Evolutionary conservation across 2,888 invertebrate species (phyloP), one percentile per base, ranked within the genome.

Genomic region (Lissonota sp.): DNA sequence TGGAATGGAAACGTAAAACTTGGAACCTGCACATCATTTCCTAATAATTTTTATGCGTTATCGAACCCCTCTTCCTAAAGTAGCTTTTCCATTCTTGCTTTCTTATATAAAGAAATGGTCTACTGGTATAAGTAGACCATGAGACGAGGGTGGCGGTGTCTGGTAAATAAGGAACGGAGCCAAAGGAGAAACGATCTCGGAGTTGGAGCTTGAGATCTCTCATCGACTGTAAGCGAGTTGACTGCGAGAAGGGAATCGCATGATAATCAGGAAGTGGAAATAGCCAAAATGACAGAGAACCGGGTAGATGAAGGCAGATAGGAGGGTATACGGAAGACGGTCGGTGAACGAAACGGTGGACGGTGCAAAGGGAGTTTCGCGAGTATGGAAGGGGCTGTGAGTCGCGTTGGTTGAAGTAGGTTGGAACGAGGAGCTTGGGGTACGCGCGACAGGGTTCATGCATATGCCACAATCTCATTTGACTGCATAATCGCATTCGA

Each of bases 381-480:
- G 76, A 70, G 69, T 72, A 70, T 55, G 78, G 64, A 67, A 58
- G 69, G 51, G 44, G 78, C 69, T 62, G 73, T n/a, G 49, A 79
- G 72, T 79, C 75, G 72, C 67, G 79, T 60, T 63, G 49, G 70
- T 66, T 8, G 62, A 51, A 82, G 71, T 73, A 70, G 72, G 60
- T 42, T n/a, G 51, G 77, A 69, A 63, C 55, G 83, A 58, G 72
- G 62, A 53, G 84, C 84, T 80, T 75, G 79, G 84, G 83, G 64
- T 70, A 58, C 12, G 58, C 64, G 66, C 64, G 83, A 80, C 26
- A 84, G 85, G 85, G 84, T 84, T 92, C 92, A 92, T 92, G 91
- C 92, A 92, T 92, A 92, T 92, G 91, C 91, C 91, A 92, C 89
- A 91, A 91, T 92, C 92, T 92, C 92, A 92, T 92, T 92, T 92